A percentile compares a stretch with the other conserved stretches of the same genome.
These are phyloP conservation scores for Acanthosepion pharaonis DNA, from an alignment of 2,888 invertebrate species.

Conservation along the genomic window DNA sequence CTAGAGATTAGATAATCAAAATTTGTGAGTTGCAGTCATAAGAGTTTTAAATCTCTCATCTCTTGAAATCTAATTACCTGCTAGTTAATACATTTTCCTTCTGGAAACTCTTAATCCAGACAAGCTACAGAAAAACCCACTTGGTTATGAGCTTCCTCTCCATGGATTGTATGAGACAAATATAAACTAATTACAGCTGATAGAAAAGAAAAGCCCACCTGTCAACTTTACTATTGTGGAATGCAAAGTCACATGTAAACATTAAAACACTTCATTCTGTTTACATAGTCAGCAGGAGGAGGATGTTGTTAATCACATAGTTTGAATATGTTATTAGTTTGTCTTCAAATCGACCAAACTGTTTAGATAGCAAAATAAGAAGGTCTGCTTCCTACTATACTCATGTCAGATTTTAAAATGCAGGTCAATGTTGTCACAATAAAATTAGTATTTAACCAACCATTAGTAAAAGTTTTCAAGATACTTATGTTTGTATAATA, in stretches of 20 bases:
- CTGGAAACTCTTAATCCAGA: background rate
- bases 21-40: background rate
- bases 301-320: background rate
- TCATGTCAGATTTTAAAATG: too few relatives aligned
- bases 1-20: background rate
- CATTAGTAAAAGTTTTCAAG: too few relatives aligned
- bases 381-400: too few relatives aligned
- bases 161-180: background rate
- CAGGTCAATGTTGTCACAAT: too few relatives aligned
- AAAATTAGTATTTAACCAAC: too few relatives aligned
- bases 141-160: background rate
- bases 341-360: background rate
- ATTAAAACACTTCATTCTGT: slow-evolving; percentile 33
- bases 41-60: slow-evolving; percentile 6
- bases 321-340: slow-evolving; percentile 11
- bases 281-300: slow-evolving; percentile 18
- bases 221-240: slow-evolving; percentile 33
- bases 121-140: background rate
- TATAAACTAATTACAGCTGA: slow-evolving; percentile 22
- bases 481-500: too few relatives aligned
- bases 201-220: slow-evolving; percentile 33
- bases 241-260: slow-evolving; percentile 21
- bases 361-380: background rate
- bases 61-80: background rate
- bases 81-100: background rate